A percentile compares a stretch with the other conserved stretches of the same genome.
Conservation (phyloP, 2,113 vertebrate species). For the Syngnathus scovelli region DNA sequence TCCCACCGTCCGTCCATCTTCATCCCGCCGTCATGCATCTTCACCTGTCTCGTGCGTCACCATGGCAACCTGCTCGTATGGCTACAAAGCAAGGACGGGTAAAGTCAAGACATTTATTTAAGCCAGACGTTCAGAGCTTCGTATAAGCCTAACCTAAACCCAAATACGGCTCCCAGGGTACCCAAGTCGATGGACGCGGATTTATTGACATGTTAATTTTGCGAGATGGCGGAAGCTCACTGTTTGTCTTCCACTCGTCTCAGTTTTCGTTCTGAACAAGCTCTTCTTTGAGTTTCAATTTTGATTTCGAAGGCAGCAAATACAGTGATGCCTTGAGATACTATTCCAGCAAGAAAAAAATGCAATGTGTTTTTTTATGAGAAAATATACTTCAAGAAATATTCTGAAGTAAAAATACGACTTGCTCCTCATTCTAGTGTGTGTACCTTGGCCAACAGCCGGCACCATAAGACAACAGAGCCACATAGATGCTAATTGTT, state of each 20-base stretch:
- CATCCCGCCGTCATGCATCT: conserved; percentile 43
- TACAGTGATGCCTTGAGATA: neutral
- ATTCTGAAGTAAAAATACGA: neutral
- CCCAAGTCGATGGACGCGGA: neutral
- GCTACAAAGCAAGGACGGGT: conserved; percentile 37
- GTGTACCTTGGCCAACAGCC: neutral
- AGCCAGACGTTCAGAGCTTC: neutral
- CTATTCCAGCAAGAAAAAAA: neutral
- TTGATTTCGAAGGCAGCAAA: neutral
- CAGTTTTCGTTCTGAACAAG: neutral
- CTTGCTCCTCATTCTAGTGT: neutral
- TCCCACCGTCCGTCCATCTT: conserved; percentile 27
- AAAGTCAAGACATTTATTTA: conserved; percentile 51
- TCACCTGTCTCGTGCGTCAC: conserved; percentile 60
- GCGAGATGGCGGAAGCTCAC: neutral
- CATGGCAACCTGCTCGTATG: conserved; percentile 60
- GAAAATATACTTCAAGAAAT: too few relatives aligned
- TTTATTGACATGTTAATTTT: neutral
- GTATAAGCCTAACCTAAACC: neutral
- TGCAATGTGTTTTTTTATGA: too few relatives aligned
- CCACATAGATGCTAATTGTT: neutral
- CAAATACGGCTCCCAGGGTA: conserved; percentile 6
- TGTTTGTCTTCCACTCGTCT: neutral
- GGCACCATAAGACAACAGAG: neutral
- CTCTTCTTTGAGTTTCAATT: neutral